Percentiles rank a stretch among this genome's conserved stretches.
These are phyloP conservation scores for Astreopora myriophthalma DNA, from an alignment of 64 coral and sea anemone species.

Conservation along the genomic window DNA sequence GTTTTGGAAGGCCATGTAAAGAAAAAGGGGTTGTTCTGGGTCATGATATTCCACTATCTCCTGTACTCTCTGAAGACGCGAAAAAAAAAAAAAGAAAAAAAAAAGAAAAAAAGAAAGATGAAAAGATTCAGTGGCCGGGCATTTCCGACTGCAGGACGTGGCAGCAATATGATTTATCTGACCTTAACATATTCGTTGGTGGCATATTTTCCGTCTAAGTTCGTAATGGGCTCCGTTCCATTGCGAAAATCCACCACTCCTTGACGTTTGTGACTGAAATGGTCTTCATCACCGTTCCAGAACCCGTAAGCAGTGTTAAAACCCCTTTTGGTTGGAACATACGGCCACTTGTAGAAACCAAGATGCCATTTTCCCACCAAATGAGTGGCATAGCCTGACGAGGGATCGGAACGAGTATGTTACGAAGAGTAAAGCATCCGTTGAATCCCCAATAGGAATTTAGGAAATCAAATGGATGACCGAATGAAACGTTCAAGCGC, in stretches of 20 bases:
- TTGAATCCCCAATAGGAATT: too few relatives aligned
- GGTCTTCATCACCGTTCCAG: conserved; percentile 55
- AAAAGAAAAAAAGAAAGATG: background rate
- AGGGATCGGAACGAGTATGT: too few relatives aligned
- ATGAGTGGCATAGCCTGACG: conserved; percentile 57
- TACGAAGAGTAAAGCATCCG: too few relatives aligned
- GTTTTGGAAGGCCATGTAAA: conserved; percentile 54
- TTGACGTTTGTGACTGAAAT: conserved; percentile 12
- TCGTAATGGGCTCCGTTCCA: background rate
- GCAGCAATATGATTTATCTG: background rate
- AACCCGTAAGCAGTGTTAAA: conserved; percentile 59
- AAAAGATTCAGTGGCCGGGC: background rate
- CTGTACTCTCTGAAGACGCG: background rate
- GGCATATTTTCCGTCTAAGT: conserved; percentile 38
- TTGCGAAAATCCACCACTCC: conserved; percentile 55
- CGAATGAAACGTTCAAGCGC: background rate
- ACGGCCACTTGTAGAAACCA: conserved; percentile 57
- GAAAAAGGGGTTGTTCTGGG: conserved; percentile 8
- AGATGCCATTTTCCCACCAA: conserved; percentile 75
- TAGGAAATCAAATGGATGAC: background rate
- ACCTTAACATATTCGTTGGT: conserved; percentile 40
- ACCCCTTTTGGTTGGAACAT: conserved; percentile 50
- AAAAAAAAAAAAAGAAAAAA: background rate
- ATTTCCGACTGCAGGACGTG: background rate
- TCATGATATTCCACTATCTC: conserved; percentile 34